phyloP scores from a whole-genome alignment of 2,888 invertebrate species.

The Lissonota sp. region DNA sequence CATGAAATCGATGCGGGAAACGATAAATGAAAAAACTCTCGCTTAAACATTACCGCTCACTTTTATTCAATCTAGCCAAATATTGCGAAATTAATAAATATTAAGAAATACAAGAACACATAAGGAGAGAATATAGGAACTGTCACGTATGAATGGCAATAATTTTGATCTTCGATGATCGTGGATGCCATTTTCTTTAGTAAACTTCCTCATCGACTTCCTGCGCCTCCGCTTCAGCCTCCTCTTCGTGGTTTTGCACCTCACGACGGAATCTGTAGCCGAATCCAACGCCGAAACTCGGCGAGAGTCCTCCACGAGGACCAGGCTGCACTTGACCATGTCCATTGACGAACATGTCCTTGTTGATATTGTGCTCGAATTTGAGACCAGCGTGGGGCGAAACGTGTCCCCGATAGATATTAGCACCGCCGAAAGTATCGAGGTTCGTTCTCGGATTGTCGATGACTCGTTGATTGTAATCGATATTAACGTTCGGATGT shows the following conservation, averaged over 20 bases:
- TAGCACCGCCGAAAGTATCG: constrained; percentile 65
- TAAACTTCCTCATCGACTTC: constrained; percentile 16
- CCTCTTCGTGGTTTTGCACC: constrained; percentile 28
- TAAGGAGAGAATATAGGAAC: no score
- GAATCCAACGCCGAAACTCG: constrained; percentile 41
- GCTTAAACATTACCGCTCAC: no score
- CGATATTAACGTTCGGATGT: constrained; percentile 44
- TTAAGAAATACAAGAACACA: no score
- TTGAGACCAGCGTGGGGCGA: constrained; percentile 64
- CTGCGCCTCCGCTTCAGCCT: not conserved
- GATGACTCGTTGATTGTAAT: constrained; percentile 35
- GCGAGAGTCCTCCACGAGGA: constrained; percentile 48
- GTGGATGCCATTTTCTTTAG: not conserved
- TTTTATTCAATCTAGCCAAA: no score
- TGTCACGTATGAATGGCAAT: no score
- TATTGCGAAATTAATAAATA: no score
- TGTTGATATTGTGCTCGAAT: constrained; percentile 51
- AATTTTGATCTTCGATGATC: not conserved
- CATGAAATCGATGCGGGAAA: no score
- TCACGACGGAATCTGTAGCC: constrained; percentile 56
- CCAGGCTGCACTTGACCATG: constrained; percentile 60
- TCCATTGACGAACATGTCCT: constrained; percentile 65
- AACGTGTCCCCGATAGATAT: constrained; percentile 52
- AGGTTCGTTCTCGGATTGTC: constrained; percentile 45
- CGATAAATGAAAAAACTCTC: no score